Percentiles rank a stretch among this genome's conserved stretches.
Evolutionary conservation across 1,140 invertebrate genomes (phyloP).

Genomic region (Drosophila cardini): DNA sequence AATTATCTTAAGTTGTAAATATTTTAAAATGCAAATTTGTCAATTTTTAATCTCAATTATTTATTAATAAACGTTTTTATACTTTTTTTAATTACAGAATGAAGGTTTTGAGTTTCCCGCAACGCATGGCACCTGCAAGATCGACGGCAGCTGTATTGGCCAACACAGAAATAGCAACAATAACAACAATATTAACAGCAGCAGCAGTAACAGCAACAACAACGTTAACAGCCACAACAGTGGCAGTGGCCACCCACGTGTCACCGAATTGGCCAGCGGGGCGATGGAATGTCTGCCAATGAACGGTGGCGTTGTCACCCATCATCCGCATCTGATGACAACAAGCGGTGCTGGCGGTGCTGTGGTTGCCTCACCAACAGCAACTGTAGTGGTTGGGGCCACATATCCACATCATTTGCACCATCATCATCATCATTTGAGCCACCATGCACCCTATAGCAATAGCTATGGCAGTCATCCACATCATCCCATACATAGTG

Average conservation of each 20-base stretch:
- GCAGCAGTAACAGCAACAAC: conserved; percentile 22
- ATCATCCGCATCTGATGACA: conserved; percentile 71
- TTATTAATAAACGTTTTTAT: not conserved
- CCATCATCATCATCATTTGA: conserved; percentile 70
- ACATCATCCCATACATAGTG: conserved; percentile 81
- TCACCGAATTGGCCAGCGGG: conserved; percentile 59
- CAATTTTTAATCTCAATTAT: not conserved
- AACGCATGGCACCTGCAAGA: conserved; percentile 75
- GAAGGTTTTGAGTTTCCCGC: conserved; percentile 68
- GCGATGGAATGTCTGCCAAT: conserved; percentile 79
- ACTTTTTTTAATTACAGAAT: conserved; percentile 60
- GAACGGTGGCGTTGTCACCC: conserved; percentile 52
- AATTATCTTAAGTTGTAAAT: not conserved
- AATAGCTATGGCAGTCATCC: conserved; percentile 76
- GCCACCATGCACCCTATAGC: conserved; percentile 72
- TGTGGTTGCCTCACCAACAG: conserved; percentile 54
- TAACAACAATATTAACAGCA: conserved; percentile 13
- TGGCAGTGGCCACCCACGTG: conserved; percentile 52
- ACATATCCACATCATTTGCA: conserved; percentile 77
- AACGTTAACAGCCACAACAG: conserved; percentile 5
- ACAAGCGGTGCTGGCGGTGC: conserved; percentile 36
- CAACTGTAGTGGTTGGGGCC: conserved; percentile 73
- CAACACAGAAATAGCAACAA: conserved; percentile 34
- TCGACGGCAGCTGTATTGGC: conserved; percentile 64
- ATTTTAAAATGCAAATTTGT: conserved; percentile 28